Evolutionary conservation across 2,113 vertebrate genomes (phyloP).

Genomic region (Petrocephalus microphthalmus): DNA sequence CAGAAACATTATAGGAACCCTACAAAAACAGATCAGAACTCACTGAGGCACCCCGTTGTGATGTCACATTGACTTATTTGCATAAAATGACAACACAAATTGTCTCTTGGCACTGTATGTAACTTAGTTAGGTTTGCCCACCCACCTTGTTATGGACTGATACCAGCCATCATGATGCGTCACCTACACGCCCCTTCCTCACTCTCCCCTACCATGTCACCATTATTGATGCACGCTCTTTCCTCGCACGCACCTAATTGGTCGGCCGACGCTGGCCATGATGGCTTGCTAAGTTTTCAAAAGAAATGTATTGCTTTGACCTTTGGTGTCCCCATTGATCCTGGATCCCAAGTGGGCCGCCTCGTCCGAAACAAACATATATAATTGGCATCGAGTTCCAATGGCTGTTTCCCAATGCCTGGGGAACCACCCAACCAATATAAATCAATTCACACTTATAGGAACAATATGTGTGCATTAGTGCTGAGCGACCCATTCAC

Average conservation of each 20-base stretch:
- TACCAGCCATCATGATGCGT: not conserved
- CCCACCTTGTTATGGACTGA: not conserved
- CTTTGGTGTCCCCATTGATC: conserved; percentile 67
- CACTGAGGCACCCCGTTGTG: not conserved
- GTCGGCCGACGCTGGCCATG: conserved; percentile 34
- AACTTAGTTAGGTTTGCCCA: not conserved
- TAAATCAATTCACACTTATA: conserved; percentile 73
- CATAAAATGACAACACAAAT: not conserved
- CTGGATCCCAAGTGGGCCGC: conserved; percentile 56
- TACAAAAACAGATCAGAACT: not conserved
- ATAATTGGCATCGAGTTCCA: conserved; percentile 69
- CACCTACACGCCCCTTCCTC: not conserved
- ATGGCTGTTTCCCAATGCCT: conserved; percentile 59
- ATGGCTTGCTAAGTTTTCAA: conserved; percentile 50
- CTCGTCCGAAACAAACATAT: conserved; percentile 68
- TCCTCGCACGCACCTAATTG: conserved; percentile 3
- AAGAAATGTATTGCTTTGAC: conserved; percentile 62
- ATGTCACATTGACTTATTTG: not conserved
- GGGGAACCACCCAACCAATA: conserved; percentile 61
- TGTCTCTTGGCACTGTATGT: not conserved
- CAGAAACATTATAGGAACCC: not conserved
- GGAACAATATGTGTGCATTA: conserved; percentile 70
- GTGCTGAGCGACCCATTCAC: conserved; percentile 64
- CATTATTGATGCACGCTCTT: conserved; percentile 18
- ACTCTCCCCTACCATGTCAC: not conserved